phyloP scores from a whole-genome alignment of 2,797 vertebrate species.

The Lagocephalus sceleratus region DNA sequence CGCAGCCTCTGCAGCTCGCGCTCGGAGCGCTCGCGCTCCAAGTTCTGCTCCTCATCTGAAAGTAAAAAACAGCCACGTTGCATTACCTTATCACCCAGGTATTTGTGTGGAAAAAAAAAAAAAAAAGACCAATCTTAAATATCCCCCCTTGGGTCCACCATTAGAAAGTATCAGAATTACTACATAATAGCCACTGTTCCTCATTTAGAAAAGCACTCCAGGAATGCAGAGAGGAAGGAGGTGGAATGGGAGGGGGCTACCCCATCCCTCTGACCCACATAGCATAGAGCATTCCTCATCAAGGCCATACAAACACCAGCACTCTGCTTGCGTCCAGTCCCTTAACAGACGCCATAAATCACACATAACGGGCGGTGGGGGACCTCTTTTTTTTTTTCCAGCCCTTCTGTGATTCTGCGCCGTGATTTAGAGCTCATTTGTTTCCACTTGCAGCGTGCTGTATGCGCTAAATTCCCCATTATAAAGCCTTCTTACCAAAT shows the following conservation, averaged over 20 bases:
- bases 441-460: constrained; percentile 35
- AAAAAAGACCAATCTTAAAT: neutral
- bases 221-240: constrained; percentile 68
- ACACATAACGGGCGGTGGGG: constrained; percentile 55
- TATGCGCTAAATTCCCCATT: constrained; percentile 47
- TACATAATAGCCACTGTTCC: constrained; percentile 56
- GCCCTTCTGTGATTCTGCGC: constrained; percentile 10
- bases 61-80: neutral
- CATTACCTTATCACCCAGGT: neutral
- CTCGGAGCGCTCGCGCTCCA: constrained; percentile 83
- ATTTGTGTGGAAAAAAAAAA: neutral
- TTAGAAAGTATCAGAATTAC: constrained; percentile 49
- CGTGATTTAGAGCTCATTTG: constrained; percentile 38
- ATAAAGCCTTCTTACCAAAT: constrained; percentile 54
- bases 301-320: constrained; percentile 68
- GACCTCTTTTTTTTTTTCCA: constrained; percentile 38
- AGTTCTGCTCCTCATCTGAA: constrained; percentile 69
- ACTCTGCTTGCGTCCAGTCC: constrained; percentile 48
- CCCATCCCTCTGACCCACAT: constrained; percentile 76
- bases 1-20: constrained; percentile 82
- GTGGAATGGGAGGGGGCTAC: constrained; percentile 48
- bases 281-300: constrained; percentile 69
- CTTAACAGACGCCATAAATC: constrained; percentile 60
- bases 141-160: constrained; percentile 23
- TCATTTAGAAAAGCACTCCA: constrained; percentile 67